Evolutionary conservation across 2,888 invertebrate genomes (phyloP).

Genomic region (Lithophane ornitopus): DNA sequence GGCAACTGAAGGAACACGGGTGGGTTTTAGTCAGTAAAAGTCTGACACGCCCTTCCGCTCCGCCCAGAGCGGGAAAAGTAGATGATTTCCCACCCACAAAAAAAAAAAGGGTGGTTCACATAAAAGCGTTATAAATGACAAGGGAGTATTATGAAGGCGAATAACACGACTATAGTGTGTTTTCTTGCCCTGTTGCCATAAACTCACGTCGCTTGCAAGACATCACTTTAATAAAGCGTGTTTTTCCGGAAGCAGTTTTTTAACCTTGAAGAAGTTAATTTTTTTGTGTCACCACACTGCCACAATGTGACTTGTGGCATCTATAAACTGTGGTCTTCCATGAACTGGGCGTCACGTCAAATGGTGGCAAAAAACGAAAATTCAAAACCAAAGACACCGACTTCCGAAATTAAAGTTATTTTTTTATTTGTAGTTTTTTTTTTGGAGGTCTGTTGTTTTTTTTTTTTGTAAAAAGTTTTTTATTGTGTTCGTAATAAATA

Average conservation of each 20-base stretch:
- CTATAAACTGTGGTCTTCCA: neutral
- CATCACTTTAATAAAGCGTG: slow-evolving; percentile 6
- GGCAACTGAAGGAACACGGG: no score
- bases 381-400: no score
- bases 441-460: no score
- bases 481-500: neutral
- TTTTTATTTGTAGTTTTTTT: no score
- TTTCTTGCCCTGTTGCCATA: slow-evolving; percentile 16
- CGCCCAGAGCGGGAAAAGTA: no score
- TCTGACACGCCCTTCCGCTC: no score
- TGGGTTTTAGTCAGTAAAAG: no score
- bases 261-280: neutral
- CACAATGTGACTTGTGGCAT: neutral
- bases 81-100: no score
- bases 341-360: neutral
- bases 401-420: no score
- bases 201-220: slow-evolving; percentile 20
- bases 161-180: slow-evolving; percentile 9
- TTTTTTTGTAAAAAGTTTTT: no score
- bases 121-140: slow-evolving; percentile 25
- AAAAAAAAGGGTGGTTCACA: slow-evolving; percentile 6
- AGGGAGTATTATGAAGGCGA: slow-evolving; percentile 6
- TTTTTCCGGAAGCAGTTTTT: neutral
- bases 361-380: no score
- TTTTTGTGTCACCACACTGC: neutral